These are phyloP conservation scores for Acleris holmiana DNA, from an alignment of 2,888 invertebrate species.

Conservation along the genomic window DNA sequence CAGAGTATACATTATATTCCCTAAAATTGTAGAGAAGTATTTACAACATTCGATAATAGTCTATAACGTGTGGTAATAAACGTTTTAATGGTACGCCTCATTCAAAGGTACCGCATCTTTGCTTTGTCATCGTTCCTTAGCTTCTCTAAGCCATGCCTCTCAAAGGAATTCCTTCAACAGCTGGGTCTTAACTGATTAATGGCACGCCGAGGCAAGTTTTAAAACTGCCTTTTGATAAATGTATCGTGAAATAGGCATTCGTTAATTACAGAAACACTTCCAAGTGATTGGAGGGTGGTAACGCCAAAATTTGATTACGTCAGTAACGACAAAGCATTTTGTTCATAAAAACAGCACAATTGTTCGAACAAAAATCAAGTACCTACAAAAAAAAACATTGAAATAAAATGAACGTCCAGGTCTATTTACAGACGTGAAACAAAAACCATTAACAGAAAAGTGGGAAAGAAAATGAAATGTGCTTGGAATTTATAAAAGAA, in stretches of 20 bases:
- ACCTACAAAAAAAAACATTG: too few relatives aligned
- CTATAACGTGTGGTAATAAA: slow-evolving; percentile 14
- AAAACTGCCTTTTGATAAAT: slow-evolving; percentile 55
- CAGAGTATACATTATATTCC: not conserved
- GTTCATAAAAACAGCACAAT: not conserved
- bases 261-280: slow-evolving; percentile 43
- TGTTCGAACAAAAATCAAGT: too few relatives aligned
- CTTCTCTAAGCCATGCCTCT: slow-evolving; percentile 49
- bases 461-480: too few relatives aligned
- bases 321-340: not conserved
- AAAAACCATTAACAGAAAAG: not conserved
- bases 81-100: slow-evolving; percentile 6
- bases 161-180: slow-evolving; percentile 63
- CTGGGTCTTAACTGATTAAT: slow-evolving; percentile 70
- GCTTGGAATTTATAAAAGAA: not conserved
- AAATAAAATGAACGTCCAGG: not conserved
- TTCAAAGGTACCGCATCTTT: slow-evolving; percentile 33
- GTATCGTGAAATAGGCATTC: slow-evolving; percentile 45
- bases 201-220: slow-evolving; percentile 51
- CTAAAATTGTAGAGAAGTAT: slow-evolving; percentile 21
- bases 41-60: slow-evolving; percentile 8
- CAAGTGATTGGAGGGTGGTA: not conserved
- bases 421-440: not conserved
- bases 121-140: slow-evolving; percentile 53
- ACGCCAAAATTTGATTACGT: slow-evolving; percentile 2